Conservation (phyloP, 2,888 invertebrate species). For the Carpatolechia fugitivella region DNA sequence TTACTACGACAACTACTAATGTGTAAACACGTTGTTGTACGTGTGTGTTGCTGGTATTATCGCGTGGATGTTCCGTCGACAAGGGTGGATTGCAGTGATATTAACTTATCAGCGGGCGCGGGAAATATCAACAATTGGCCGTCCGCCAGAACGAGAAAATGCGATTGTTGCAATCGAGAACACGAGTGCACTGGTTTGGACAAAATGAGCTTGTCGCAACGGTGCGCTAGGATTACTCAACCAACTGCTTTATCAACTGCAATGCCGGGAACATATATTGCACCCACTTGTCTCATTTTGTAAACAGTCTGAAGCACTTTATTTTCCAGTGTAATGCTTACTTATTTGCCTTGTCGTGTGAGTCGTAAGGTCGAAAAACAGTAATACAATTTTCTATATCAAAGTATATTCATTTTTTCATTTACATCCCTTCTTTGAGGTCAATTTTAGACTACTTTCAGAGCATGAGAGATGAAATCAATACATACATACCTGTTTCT, state of each 20-base stretch:
- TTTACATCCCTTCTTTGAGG: too few species aligned
- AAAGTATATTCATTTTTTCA: too few species aligned
- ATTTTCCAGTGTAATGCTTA: background rate
- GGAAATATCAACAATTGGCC: constrained; percentile 48
- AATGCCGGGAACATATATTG: background rate
- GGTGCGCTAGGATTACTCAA: constrained; percentile 8
- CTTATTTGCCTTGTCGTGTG: too few species aligned
- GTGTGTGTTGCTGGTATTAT: background rate
- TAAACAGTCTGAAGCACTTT: background rate
- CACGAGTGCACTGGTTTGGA: constrained; percentile 21
- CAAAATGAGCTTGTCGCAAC: constrained; percentile 20
- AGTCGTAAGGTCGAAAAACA: too few species aligned
- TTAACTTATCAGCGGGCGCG: constrained; percentile 38
- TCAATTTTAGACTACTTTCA: too few species aligned
- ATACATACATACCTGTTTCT: too few species aligned
- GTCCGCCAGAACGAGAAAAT: constrained; percentile 33
- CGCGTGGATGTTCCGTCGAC: constrained; percentile 13
- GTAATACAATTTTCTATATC: too few species aligned
- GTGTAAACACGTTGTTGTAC: background rate
- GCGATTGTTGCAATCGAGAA: constrained; percentile 22
- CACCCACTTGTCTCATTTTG: background rate
- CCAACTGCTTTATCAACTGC: constrained; percentile 6
- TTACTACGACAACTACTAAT: background rate
- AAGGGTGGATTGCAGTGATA: constrained; percentile 30
- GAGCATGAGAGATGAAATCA: too few species aligned